phyloP scores from a whole-genome alignment of 2,113 vertebrate genomes.

The Pitta sordida region DNA sequence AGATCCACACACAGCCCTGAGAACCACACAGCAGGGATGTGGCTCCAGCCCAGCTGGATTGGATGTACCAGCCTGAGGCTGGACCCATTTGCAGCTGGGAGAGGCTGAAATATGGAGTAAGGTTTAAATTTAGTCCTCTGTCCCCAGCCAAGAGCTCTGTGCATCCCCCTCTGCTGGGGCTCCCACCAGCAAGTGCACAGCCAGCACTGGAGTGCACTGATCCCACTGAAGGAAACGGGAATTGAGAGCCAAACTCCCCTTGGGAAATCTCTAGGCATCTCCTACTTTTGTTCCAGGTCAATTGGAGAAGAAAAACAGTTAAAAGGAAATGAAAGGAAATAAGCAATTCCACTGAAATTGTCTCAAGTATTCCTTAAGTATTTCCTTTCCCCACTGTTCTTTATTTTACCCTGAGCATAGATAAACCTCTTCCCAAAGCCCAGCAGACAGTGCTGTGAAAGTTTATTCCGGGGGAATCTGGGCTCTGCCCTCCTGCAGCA shows the following conservation, averaged over 20 bases:
- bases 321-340: background rate
- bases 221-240: background rate
- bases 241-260: background rate
- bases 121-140: background rate
- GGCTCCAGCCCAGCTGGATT: background rate
- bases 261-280: background rate
- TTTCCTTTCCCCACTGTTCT: background rate
- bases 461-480: fast-evolving
- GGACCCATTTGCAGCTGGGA: background rate
- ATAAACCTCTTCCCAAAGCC: background rate
- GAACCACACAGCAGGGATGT: background rate
- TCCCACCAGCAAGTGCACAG: background rate
- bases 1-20: background rate
- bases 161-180: fast-evolving
- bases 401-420: background rate
- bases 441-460: fast-evolving
- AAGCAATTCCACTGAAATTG: background rate
- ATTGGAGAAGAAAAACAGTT: background rate
- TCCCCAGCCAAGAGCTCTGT: background rate
- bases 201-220: background rate
- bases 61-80: background rate
- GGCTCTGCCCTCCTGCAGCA: background rate
- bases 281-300: background rate
- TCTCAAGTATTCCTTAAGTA: background rate
- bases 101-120: background rate